Conservation (phyloP, 2,888 invertebrate genomes). For the Syrphus vitripennis region DNA sequence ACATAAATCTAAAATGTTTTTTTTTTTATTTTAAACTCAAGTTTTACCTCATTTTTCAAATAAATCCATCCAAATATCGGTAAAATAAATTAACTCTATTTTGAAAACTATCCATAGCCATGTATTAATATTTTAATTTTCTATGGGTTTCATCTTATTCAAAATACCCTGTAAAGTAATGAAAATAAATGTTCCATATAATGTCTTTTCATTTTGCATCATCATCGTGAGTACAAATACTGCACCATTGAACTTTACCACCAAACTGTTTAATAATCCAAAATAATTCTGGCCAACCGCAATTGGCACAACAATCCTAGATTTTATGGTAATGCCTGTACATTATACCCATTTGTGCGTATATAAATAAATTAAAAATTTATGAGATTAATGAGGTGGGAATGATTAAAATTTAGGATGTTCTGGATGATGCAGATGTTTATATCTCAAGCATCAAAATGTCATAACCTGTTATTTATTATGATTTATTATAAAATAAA, state of each 20-base stretch:
- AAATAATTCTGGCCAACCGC: not conserved
- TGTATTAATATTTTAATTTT: too few relatives aligned
- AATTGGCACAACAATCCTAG: conserved; percentile 18
- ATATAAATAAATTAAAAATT: not conserved
- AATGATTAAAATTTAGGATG: not conserved
- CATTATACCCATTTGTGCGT: not conserved
- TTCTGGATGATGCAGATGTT: not conserved
- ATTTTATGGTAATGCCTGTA: conserved; percentile 4
- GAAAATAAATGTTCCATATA: not conserved
- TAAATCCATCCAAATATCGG: too few relatives aligned
- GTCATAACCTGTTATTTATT: too few relatives aligned
- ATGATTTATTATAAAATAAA: too few relatives aligned
- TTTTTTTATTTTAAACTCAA: too few relatives aligned
- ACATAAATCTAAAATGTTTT: too few relatives aligned
- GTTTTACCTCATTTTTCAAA: too few relatives aligned
- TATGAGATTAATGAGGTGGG: conserved; percentile 20
- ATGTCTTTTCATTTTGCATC: not conserved
- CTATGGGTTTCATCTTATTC: too few relatives aligned
- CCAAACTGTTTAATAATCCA: not conserved
- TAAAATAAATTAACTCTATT: too few relatives aligned
- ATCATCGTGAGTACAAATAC: not conserved
- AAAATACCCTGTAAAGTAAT: too few relatives aligned
- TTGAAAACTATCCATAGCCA: too few relatives aligned
- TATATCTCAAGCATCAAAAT: too few relatives aligned
- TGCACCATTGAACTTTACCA: not conserved